Evolutionary conservation across 2,797 vertebrate genomes (phyloP).

Genomic region (Buphagus erythrorhynchus): DNA sequence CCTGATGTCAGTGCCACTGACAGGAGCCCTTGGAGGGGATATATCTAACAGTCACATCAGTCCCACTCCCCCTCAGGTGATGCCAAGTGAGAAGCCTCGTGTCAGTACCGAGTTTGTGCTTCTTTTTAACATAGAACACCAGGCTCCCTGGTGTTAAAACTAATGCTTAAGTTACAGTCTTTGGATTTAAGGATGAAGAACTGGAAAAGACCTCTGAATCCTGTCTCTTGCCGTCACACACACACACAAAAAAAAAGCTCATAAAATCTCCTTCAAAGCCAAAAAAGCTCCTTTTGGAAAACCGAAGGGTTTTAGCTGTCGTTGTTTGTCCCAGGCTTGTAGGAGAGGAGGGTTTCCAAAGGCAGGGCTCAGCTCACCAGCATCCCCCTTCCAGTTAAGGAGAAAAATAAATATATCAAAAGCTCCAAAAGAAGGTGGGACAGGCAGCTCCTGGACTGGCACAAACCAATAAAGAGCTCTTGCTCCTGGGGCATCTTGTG

Average conservation of each 20-base stretch:
- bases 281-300: background rate
- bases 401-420: background rate
- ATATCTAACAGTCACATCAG: background rate
- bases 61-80: accelerated
- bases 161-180: background rate
- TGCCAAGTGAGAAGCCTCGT: background rate
- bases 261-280: background rate
- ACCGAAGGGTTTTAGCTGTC: background rate
- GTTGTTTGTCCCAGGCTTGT: background rate
- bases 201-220: background rate
- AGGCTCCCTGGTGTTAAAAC: background rate
- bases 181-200: background rate
- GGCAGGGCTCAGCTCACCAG: background rate
- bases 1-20: accelerated
- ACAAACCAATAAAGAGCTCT: background rate
- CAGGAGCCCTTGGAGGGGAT: background rate
- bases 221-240: background rate
- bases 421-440: background rate
- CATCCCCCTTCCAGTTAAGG: background rate
- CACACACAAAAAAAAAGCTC: background rate
- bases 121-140: background rate
- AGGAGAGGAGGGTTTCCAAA: background rate
- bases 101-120: accelerated
- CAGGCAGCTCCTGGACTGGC: background rate
- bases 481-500: background rate